Conservation (phyloP, 1,140 invertebrate genomes). For the Chionoecetes opilio region DNA sequence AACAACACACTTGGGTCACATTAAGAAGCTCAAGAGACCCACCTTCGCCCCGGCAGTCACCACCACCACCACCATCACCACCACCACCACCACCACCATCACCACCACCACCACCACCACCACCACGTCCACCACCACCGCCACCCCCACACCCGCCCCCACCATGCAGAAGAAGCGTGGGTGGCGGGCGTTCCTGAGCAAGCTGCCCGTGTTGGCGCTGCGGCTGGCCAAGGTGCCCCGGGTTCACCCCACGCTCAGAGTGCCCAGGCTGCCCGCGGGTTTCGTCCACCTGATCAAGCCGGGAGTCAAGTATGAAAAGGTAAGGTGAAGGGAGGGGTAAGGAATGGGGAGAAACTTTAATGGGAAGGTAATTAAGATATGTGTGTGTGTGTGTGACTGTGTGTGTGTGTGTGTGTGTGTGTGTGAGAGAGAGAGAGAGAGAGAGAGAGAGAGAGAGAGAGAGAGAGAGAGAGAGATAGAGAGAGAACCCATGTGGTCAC, state of each 20-base stretch:
- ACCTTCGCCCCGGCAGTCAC: not conserved
- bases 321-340: conserved; percentile 36
- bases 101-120: conserved; percentile 40
- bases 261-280: conserved; percentile 67
- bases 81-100: not conserved
- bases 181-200: conserved; percentile 59
- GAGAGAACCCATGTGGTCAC: too few species aligned
- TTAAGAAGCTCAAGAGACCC: too few species aligned
- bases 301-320: conserved; percentile 75
- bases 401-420: too few species aligned
- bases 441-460: too few species aligned
- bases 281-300: conserved; percentile 75
- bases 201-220: conserved; percentile 62
- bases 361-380: not conserved
- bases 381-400: too few species aligned
- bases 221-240: conserved; percentile 65
- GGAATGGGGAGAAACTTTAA: too few species aligned
- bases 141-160: conserved; percentile 31
- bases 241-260: conserved; percentile 68
- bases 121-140: conserved; percentile 49
- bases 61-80: not conserved
- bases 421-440: too few species aligned
- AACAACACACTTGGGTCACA: too few species aligned
- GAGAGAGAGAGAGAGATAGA: too few species aligned
- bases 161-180: conserved; percentile 69